These are phyloP conservation scores for Dolichotis patagonum DNA, from an alignment of 2,113 vertebrate genomes.

Conservation along the genomic window DNA sequence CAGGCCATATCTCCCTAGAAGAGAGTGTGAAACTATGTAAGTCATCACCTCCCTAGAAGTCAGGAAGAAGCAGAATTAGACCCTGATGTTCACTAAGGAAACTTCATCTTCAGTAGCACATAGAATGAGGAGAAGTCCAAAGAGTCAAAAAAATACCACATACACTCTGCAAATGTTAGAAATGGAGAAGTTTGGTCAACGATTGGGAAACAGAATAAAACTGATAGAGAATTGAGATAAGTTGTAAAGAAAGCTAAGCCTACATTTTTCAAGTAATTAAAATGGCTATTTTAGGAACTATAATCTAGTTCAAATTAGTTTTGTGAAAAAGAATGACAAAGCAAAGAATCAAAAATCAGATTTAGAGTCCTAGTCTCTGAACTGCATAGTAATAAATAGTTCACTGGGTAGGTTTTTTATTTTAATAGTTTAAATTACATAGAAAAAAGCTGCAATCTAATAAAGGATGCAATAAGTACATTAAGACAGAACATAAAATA, in stretches of 20 bases:
- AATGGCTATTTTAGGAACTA: slow-evolving; percentile 1
- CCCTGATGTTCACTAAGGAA: not conserved
- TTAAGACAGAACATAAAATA: not conserved
- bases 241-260: not conserved
- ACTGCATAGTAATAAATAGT: not conserved
- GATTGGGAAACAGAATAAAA: not conserved
- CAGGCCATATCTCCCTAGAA: not conserved
- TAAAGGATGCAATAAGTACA: not conserved
- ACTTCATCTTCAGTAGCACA: not conserved
- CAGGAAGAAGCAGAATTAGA: not conserved
- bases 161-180: not conserved
- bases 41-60: not conserved
- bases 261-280: not conserved
- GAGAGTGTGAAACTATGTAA: not conserved
- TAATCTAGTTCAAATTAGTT: not conserved
- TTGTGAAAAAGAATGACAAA: slow-evolving; percentile 35
- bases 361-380: not conserved
- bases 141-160: not conserved
- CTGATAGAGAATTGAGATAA: not conserved
- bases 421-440: not conserved
- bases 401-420: not conserved
- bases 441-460: not conserved
- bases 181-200: not conserved
- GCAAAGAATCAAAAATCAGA: slow-evolving; percentile 17
- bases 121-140: not conserved